phyloP scores from a whole-genome alignment of 2,888 invertebrate species.

The Thereva nobilitata region DNA sequence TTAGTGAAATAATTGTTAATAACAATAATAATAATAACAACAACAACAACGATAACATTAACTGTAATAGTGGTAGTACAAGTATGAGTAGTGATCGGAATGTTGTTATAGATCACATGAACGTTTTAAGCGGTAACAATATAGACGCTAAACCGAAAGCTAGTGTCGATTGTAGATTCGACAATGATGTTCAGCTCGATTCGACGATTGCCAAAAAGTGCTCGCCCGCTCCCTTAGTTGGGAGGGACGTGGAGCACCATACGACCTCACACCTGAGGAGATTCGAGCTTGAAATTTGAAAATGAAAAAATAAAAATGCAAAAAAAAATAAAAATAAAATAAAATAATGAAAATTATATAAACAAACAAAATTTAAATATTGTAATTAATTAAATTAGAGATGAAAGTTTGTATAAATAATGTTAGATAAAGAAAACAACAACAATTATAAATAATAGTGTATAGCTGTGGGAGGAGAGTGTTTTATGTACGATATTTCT shows the following conservation, averaged over 20 bases:
- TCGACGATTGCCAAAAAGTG: slow-evolving; percentile 43
- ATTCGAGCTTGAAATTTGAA: slow-evolving; percentile 63
- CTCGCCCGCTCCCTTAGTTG: slow-evolving; percentile 65
- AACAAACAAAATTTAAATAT: slow-evolving; percentile 4
- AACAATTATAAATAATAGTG: not conserved
- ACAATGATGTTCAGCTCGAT: slow-evolving; percentile 22
- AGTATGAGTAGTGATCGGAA: slow-evolving; percentile 5
- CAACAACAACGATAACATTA: slow-evolving; percentile 18
- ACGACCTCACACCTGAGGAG: slow-evolving; percentile 63
- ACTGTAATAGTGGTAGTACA: slow-evolving; percentile 11
- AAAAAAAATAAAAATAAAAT: slow-evolving; percentile 13
- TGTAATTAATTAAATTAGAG: not conserved
- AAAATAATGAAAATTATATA: slow-evolving; percentile 8
- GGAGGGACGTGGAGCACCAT: slow-evolving; percentile 70
- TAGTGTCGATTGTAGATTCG: slow-evolving; percentile 24
- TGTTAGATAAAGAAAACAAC: not conserved
- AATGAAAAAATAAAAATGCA: not conserved
- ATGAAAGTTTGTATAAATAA: slow-evolving; percentile 1
- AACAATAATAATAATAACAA: slow-evolving; percentile 40
- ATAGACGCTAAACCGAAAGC: slow-evolving; percentile 13
- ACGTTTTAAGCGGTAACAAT: slow-evolving; percentile 56
- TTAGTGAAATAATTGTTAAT: slow-evolving; percentile 27
- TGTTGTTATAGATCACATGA: slow-evolving; percentile 50
- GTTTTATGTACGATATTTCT: slow-evolving; percentile 28
- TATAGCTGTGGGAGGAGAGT: not conserved